Evolutionary conservation across 23 tunicate species (phyloP).

Genomic region (Oikopleura albicans): DNA sequence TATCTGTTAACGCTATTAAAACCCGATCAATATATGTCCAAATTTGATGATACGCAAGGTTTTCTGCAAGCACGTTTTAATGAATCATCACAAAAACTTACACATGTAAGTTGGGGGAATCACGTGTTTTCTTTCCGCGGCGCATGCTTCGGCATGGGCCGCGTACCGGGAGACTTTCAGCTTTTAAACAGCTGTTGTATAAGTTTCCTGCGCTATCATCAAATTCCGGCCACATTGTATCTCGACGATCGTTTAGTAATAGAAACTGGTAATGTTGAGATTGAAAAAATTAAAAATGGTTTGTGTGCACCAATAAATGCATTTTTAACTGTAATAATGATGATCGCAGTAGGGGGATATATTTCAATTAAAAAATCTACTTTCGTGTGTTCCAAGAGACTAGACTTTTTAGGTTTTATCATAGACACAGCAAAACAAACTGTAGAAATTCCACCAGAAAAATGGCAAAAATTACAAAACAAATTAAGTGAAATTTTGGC

Average conservation of each 20-base stretch:
- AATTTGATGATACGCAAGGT: background rate
- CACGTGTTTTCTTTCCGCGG: background rate
- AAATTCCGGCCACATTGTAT: background rate
- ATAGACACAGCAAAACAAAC: background rate
- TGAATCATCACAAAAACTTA: background rate
- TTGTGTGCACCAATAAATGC: background rate
- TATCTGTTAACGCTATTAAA: background rate
- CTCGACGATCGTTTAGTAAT: background rate
- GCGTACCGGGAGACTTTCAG: background rate
- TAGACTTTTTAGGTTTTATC: background rate
- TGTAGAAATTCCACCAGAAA: background rate
- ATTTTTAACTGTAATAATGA: background rate
- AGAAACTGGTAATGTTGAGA: background rate
- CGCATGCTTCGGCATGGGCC: background rate
- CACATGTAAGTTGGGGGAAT: background rate
- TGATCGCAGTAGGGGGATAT: background rate
- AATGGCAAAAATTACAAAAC: background rate
- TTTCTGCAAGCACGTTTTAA: background rate
- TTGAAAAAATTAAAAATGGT: background rate
- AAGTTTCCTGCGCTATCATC: background rate
- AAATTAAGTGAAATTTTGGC: background rate
- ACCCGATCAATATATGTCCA: background rate
- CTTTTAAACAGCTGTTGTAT: background rate
- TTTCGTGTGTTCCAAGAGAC: background rate
- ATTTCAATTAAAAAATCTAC: background rate